Base-by-base conservation (phyloP, 1,140 invertebrate species). In the Solenopsis invicta region DNA sequence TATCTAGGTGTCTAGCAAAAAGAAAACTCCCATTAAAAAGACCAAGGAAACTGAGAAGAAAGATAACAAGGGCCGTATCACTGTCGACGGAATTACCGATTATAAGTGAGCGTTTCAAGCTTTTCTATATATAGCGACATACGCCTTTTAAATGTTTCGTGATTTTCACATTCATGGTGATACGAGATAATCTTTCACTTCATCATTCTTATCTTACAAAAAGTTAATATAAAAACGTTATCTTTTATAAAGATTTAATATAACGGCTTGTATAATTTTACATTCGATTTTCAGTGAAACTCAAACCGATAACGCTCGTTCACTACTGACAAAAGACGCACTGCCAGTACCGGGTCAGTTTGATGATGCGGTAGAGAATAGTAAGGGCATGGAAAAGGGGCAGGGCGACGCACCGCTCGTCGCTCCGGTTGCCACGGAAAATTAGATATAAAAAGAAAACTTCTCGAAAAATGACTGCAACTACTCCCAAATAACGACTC, bases 21-120 rank as follows among this genome's bases (percentile, higher is more conserved):
- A 95, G 92, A 94, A 94, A 85, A 87, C 93, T 56, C 77, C 93
- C 45, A 86, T 94, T 82, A 94, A 93, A 88, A 95, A 95, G 89
- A 93, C 91, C 69, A 94, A 94, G 85, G 93, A 95, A 64, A 93
- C 87, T n/a, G 95, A 95, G 37, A 95, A 93, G 54, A 95, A 94
- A 76, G 91, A 92, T 8, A 78, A 69, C 41, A 93, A 89, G 37
- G 91, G 90, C 12, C 92, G 93, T 64, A 93, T 93, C 85, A 91
- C 92, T 50, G 89, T 90, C 18, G 94, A 94, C 64, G 94, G 92
- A 87, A 88, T 93, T 50, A 93, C 92, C 56, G 93, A 92, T 86
- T 93, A 93, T 64, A 93, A 92, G 94, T 94, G 87, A 93, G 93
- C 92, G 34, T 34, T 67, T 50, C 52, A 50, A 45, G 8, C 21